Evolutionary conservation across 1,140 invertebrate genomes (phyloP).

Genomic region (Neelides sp.): DNA sequence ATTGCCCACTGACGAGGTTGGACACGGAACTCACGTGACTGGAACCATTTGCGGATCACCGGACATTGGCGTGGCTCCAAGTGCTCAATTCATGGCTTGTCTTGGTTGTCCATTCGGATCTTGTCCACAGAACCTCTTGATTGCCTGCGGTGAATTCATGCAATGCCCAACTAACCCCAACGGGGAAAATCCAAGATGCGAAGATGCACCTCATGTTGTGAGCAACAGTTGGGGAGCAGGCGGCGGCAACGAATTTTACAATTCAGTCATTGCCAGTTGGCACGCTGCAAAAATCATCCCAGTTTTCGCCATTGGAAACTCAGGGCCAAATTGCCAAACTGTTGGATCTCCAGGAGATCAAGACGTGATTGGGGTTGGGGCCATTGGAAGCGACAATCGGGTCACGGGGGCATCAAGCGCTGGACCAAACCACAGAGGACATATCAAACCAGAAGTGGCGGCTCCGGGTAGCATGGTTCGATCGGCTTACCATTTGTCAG

Average conservation of each 20-base stretch:
- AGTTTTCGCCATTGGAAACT: conserved; percentile 22
- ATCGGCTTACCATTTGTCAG: conserved; percentile 12
- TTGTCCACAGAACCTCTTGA: conserved; percentile 6
- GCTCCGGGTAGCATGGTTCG: conserved; percentile 14
- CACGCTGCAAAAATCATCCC: conserved; percentile 15
- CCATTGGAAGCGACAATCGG: not conserved
- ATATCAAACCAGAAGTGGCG: conserved; percentile 9
- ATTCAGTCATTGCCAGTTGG: conserved; percentile 14
- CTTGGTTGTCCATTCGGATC: not conserved
- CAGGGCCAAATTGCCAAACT: conserved; percentile 9
- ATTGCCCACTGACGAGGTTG: conserved; percentile 7
- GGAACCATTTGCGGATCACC: conserved; percentile 7
- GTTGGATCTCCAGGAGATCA: conserved; percentile 15
- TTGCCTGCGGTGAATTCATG: conserved; percentile 19
- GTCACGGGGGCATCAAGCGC: too few species aligned
- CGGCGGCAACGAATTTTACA: not conserved
- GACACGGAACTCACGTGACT: conserved; percentile 19
- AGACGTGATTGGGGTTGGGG: conserved; percentile 2
- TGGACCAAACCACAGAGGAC: too few species aligned
- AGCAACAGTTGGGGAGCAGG: conserved; percentile 16
- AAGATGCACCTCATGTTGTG: conserved; percentile 18
- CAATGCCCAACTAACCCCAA: conserved; percentile 13
- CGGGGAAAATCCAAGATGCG: conserved; percentile 10
- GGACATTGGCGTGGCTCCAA: conserved; percentile 11
- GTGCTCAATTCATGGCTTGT: conserved; percentile 10